These are phyloP conservation scores for Triplophysa yarkandensis DNA, from an alignment of 2,797 vertebrate genomes.

Conservation along the genomic window DNA sequence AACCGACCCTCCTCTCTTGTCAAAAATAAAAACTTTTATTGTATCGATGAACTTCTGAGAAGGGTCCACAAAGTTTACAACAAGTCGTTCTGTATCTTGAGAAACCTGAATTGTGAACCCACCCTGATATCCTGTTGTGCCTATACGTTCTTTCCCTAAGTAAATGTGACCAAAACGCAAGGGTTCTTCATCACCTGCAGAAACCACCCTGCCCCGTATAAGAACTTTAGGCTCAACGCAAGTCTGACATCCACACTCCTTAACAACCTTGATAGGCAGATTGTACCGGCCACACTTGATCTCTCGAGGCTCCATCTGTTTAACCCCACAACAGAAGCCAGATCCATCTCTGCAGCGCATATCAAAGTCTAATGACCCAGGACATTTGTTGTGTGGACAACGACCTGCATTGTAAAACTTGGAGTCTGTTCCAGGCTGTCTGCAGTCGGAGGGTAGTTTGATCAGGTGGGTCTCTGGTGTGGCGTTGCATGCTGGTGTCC, in stretches of 20 bases:
- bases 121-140: conserved; percentile 91
- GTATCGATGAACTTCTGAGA: conserved; percentile 84
- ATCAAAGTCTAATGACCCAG: conserved; percentile 68
- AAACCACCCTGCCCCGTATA: conserved; percentile 84
- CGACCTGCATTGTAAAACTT: conserved; percentile 84
- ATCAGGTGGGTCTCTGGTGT: conserved; percentile 81
- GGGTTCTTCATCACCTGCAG: conserved; percentile 84
- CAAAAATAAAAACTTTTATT: conserved; percentile 88
- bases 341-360: conserved; percentile 77
- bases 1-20: conserved; percentile 84
- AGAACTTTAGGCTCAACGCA: conserved; percentile 83
- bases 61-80: conserved; percentile 89
- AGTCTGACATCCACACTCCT: conserved; percentile 84
- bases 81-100: conserved; percentile 80
- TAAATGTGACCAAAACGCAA: conserved; percentile 90
- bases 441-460: conserved; percentile 86
- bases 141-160: conserved; percentile 82
- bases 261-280: conserved; percentile 85
- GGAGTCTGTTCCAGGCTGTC: conserved; percentile 75
- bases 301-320: conserved; percentile 77
- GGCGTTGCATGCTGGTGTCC: conserved; percentile 79
- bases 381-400: conserved; percentile 82
- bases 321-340: conserved; percentile 82
- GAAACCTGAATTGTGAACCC: conserved; percentile 89
- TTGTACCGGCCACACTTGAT: conserved; percentile 81